Evolutionary conservation across 2,797 vertebrate species (phyloP).

Genomic region (Rhyacichthys aspro): DNA sequence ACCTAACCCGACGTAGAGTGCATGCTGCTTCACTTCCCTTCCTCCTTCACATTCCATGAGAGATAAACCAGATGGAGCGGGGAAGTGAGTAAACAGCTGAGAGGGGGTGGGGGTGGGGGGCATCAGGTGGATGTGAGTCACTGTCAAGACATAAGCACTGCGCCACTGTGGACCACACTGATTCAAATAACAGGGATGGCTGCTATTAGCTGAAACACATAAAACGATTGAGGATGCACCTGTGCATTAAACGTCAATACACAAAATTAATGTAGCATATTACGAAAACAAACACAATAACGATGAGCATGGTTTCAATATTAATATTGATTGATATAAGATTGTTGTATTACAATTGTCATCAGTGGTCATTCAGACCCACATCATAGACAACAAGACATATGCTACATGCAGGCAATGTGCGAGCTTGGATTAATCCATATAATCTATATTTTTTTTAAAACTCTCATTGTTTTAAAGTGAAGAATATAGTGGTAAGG

Average conservation of each 20-base stretch:
- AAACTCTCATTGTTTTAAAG: conserved; percentile 1
- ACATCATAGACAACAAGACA: no score
- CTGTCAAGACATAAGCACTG: conserved; percentile 47
- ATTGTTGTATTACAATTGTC: neutral
- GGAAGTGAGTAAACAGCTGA: conserved; percentile 45
- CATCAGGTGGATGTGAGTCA: conserved; percentile 46
- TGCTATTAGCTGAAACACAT: neutral
- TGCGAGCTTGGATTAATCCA: conserved; percentile 7
- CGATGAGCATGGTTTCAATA: no score
- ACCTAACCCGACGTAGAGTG: conserved; percentile 41
- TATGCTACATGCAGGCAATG: neutral
- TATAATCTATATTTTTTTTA: neutral
- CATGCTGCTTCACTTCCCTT: conserved; percentile 8
- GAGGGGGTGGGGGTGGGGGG: conserved; percentile 29
- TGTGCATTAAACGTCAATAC: no score
- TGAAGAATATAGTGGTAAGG: no score
- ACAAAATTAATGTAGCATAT: no score
- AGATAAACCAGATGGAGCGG: conserved; percentile 67
- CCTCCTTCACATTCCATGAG: conserved; percentile 33
- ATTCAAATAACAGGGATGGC: conserved; percentile 33
- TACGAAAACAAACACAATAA: no score
- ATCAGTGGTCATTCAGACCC: neutral
- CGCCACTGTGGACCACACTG: conserved; percentile 17
- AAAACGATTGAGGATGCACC: no score
- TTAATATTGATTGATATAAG: neutral